A percentile compares a stretch with the other conserved stretches of the same genome.
Evolutionary conservation across 2,113 vertebrate species (phyloP).

Genomic region (Phalacrocorax aristotelis): DNA sequence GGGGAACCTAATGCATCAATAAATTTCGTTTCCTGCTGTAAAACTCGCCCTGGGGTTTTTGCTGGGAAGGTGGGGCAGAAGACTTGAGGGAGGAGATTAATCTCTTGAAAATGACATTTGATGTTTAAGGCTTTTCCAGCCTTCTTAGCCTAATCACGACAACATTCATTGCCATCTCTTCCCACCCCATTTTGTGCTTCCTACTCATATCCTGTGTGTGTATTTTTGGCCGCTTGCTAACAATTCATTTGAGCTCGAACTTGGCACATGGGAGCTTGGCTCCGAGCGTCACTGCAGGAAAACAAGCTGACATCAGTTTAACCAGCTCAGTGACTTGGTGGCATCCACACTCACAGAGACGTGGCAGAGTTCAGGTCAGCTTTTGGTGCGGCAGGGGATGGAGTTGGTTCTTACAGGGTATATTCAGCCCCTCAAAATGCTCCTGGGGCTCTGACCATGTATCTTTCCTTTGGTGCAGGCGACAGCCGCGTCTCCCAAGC

Average conservation of each 20-base stretch:
- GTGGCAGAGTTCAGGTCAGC: not conserved
- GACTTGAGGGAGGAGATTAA: not conserved
- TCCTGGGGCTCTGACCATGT: not conserved
- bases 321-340: not conserved
- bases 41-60: not conserved
- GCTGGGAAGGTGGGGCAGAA: not conserved
- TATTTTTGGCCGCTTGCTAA: conserved; percentile 52
- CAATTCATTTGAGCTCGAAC: conserved; percentile 17
- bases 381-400: not conserved
- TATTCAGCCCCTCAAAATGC: not conserved
- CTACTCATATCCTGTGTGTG: conserved; percentile 25
- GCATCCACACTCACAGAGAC: rapidly evolving
- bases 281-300: not conserved
- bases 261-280: not conserved
- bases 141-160: not conserved
- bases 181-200: conserved; percentile 13
- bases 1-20: not conserved
- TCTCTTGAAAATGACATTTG: not conserved
- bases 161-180: not conserved
- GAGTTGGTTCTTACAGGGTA: not conserved
- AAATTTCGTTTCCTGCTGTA: not conserved
- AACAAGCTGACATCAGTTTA: not conserved
- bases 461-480: not conserved
- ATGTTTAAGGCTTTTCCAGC: not conserved
- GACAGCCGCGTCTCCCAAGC: not conserved